Evolutionary conservation across 2,797 vertebrate species (phyloP).

Genomic region (Enteromius paludinosus): DNA sequence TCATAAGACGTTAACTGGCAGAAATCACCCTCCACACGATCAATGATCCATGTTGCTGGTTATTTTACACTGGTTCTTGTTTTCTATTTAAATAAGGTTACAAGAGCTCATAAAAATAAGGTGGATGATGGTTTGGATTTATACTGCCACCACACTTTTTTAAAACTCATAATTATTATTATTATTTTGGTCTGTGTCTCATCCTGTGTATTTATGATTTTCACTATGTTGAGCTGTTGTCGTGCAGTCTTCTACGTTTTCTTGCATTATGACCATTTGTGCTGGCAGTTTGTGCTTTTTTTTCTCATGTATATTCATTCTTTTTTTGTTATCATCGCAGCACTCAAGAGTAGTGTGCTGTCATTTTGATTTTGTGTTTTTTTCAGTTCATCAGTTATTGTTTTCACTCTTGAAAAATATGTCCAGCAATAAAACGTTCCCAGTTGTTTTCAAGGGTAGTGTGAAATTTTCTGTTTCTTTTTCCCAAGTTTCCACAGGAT

Average conservation of each 20-base stretch:
- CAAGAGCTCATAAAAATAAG: conserved; percentile 75
- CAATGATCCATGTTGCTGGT: conserved; percentile 80
- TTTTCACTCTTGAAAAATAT: conserved; percentile 88
- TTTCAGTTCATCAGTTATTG: conserved; percentile 78
- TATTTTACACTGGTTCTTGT: conserved; percentile 81
- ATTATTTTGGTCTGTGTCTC: conserved; percentile 65
- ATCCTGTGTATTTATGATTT: conserved; percentile 65
- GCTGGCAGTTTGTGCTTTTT: conserved; percentile 59
- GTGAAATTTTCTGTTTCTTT: conserved; percentile 33
- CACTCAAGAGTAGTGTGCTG: conserved; percentile 69
- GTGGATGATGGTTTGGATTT: conserved; percentile 84
- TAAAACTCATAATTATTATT: conserved; percentile 79
- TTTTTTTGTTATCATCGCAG: conserved; percentile 71
- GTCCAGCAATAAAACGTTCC: conserved; percentile 98
- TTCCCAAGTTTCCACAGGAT: not conserved
- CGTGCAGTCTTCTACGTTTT: conserved; percentile 65
- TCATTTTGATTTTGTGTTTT: conserved; percentile 82
- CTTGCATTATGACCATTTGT: conserved; percentile 68
- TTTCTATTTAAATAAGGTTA: conserved; percentile 72
- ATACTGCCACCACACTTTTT: conserved; percentile 83
- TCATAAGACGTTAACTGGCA: conserved; percentile 74
- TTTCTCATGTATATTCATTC: conserved; percentile 76
- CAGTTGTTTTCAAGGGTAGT: conserved; percentile 78
- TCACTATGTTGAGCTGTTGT: conserved; percentile 60
- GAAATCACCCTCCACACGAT: conserved; percentile 76